Conservation (phyloP, 1,140 invertebrate species). For the Fopius arisanus region DNA sequence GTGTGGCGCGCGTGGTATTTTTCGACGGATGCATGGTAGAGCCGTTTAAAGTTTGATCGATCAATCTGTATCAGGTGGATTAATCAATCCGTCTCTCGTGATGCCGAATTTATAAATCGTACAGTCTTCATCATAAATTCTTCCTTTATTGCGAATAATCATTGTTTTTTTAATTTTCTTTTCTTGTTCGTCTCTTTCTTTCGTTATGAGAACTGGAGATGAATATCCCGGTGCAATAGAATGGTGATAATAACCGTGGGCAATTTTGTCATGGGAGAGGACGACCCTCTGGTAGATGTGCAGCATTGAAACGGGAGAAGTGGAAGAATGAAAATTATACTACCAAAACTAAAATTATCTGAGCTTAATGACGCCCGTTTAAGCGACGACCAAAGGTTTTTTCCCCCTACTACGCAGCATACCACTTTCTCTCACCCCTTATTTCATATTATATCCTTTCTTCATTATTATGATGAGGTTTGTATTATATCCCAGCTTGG, state of each 20-base stretch:
- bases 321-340: conserved; percentile 4
- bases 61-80: neutral
- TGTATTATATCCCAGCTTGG: neutral
- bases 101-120: neutral
- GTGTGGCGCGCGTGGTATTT: neutral
- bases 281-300: neutral
- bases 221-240: neutral
- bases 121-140: neutral
- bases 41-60: neutral
- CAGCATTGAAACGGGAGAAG: neutral
- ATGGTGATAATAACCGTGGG: neutral
- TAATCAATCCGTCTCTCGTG: neutral
- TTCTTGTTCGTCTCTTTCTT: too few species aligned
- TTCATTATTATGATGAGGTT: conserved; percentile 2
- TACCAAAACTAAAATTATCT: neutral
- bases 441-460: conserved; percentile 5
- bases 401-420: neutral
- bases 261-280: neutral
- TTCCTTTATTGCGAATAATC: neutral
- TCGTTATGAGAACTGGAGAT: too few species aligned
- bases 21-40: neutral
- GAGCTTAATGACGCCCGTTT: conserved; percentile 2
- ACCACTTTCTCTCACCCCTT: conserved; percentile 8
- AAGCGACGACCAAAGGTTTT: neutral
- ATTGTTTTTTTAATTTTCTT: neutral